A percentile compares a stretch with the other conserved stretches of the same genome.
phyloP scores from a whole-genome alignment of 2,888 invertebrate species.

The Mythimna ferrago region DNA sequence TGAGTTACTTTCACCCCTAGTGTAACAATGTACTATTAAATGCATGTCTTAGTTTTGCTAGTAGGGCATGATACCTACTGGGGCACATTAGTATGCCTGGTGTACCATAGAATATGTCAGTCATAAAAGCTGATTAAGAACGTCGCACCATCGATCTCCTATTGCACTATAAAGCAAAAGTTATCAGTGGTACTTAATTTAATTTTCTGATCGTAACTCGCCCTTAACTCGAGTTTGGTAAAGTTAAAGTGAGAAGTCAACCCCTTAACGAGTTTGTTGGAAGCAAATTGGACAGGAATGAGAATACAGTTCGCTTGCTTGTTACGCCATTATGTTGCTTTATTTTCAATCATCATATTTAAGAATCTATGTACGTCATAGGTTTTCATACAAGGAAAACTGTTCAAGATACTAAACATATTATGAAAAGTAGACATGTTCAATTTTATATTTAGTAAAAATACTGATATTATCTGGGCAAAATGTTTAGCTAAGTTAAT shows the following conservation, averaged over 20 bases:
- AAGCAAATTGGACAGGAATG: constrained; percentile 31
- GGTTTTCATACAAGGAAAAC: neutral
- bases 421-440: too few species aligned
- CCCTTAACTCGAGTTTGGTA: constrained; percentile 31
- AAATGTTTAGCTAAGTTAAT: too few species aligned
- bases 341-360: neutral
- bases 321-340: constrained; percentile 21
- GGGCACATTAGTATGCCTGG: too few species aligned
- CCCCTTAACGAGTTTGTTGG: constrained; percentile 43
- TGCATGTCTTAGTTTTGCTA: too few species aligned
- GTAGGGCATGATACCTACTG: too few species aligned
- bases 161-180: constrained; percentile 22
- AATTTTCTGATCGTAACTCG: constrained; percentile 41
- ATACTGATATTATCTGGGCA: too few species aligned
- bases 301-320: constrained; percentile 29
- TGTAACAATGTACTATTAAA: too few species aligned
- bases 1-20: too few species aligned
- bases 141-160: neutral
- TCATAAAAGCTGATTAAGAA: neutral
- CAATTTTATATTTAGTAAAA: too few species aligned
- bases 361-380: constrained; percentile 1
- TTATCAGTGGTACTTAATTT: constrained; percentile 22
- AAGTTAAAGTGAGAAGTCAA: constrained; percentile 44
- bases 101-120: neutral
- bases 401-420: too few species aligned